Percentiles rank a stretch among this genome's conserved stretches.
phyloP scores from a whole-genome alignment of 1,140 invertebrate genomes.

The Brachionus rotundiformis region DNA sequence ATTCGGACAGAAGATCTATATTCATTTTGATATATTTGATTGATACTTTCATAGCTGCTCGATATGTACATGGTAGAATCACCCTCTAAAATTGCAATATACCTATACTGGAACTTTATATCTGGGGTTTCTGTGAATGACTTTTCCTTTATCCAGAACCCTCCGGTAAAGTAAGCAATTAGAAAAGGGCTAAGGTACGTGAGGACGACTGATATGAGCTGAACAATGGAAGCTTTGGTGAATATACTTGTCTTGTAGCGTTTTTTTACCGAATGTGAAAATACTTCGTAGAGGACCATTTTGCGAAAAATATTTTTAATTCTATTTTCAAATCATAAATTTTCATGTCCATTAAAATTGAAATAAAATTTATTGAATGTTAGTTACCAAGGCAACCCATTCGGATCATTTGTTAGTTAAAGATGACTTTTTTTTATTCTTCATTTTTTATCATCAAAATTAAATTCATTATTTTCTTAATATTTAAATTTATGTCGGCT shows the following conservation, averaged over 20 bases:
- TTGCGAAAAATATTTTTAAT: constrained; percentile 45
- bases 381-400: neutral
- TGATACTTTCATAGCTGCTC: neutral
- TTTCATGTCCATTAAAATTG: constrained; percentile 32
- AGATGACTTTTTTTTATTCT: constrained; percentile 16
- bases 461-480: neutral
- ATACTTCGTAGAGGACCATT: constrained; percentile 64
- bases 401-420: neutral
- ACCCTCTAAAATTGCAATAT: constrained; percentile 39
- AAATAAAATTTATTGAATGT: constrained; percentile 24
- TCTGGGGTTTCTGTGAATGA: constrained; percentile 26
- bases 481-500: neutral
- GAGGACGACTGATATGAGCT: constrained; percentile 58
- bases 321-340: neutral
- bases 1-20: constrained; percentile 27
- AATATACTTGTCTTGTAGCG: constrained; percentile 61
- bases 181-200: constrained; percentile 62
- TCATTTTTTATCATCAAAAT: neutral
- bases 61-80: neutral
- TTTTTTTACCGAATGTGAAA: constrained; percentile 60
- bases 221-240: constrained; percentile 61
- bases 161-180: constrained; percentile 57
- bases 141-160: constrained; percentile 47
- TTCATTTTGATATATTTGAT: constrained; percentile 45
- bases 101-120: constrained; percentile 42